Evolutionary conservation across 2,888 invertebrate species (phyloP).

Genomic region (Pachliopta kotzebuea): DNA sequence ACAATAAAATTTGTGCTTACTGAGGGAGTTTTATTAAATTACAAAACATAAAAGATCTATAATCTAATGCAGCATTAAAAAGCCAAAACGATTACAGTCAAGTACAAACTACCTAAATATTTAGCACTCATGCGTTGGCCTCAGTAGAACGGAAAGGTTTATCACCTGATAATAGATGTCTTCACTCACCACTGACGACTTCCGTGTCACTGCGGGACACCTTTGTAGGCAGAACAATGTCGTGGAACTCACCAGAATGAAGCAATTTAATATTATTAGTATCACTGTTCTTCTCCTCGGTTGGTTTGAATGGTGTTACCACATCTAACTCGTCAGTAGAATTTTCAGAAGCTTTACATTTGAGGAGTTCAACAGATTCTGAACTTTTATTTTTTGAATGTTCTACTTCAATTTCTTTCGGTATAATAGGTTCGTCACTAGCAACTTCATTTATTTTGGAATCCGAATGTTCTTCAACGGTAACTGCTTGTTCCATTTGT

Average conservation of each 20-base stretch:
- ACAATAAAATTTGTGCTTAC: not conserved
- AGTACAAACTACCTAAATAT: constrained; percentile 43
- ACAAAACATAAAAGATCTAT: not conserved
- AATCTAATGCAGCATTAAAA: constrained; percentile 6
- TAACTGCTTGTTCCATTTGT: constrained; percentile 28
- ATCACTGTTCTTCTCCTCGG: constrained; percentile 36
- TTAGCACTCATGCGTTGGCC: constrained; percentile 72
- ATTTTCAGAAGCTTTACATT: constrained; percentile 34
- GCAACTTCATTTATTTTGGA: not conserved
- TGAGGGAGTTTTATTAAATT: not conserved
- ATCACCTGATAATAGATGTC: constrained; percentile 80
- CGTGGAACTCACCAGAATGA: constrained; percentile 79
- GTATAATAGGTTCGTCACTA: not conserved
- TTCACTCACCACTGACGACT: constrained; percentile 79
- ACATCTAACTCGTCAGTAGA: constrained; percentile 68
- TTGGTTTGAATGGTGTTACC: constrained; percentile 51
- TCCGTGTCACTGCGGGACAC: constrained; percentile 66
- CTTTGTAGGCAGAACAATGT: constrained; percentile 69
- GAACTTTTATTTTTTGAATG: not conserved
- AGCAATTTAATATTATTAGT: constrained; percentile 48
- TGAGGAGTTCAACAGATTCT: not conserved
- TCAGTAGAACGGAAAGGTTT: constrained; percentile 70
- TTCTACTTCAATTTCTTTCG: not conserved
- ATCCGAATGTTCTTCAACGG: constrained; percentile 10
- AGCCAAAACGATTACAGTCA: constrained; percentile 31